phyloP scores from a whole-genome alignment of 2,888 invertebrate species.

The Diarsia mendica region DNA sequence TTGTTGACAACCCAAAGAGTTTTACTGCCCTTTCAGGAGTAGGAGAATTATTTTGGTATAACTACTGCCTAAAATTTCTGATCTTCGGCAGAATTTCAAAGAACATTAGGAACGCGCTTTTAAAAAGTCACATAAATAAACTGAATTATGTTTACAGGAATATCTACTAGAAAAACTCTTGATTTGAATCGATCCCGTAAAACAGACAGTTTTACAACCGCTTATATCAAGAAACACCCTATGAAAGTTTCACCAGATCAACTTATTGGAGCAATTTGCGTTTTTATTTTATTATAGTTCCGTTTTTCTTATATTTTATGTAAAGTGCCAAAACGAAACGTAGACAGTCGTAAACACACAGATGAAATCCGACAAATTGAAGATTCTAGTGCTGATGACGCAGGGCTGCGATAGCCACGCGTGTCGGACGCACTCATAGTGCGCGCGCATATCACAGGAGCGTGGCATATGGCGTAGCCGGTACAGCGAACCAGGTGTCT shows the following conservation, averaged over 20 bases:
- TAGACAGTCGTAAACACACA: constrained; percentile 38
- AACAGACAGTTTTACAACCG: constrained; percentile 47
- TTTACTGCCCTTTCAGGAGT: not conserved
- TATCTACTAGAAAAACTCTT: constrained; percentile 5
- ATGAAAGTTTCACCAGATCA: constrained; percentile 31
- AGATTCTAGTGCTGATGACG: constrained; percentile 38
- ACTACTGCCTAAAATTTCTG: not conserved
- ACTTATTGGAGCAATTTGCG: constrained; percentile 36
- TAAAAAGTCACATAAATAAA: not conserved
- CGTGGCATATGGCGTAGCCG: constrained; percentile 88
- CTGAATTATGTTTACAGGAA: constrained; percentile 12
- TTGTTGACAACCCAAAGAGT: constrained; percentile 19
- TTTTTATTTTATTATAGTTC: constrained; percentile 33
- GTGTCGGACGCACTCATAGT: constrained; percentile 47
- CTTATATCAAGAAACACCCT: constrained; percentile 41
- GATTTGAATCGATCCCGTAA: constrained; percentile 23
- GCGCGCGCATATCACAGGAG: constrained; percentile 67
- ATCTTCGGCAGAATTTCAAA: constrained; percentile 26
- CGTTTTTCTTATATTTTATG: constrained; percentile 28
- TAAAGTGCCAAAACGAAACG: constrained; percentile 35
- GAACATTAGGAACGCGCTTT: not conserved
- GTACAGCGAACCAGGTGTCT: constrained; percentile 87
- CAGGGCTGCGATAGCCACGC: constrained; percentile 49
- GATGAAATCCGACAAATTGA: constrained; percentile 38
- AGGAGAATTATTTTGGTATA: not conserved